Evolutionary conservation across 1,140 invertebrate species (phyloP).

Genomic region (Paraescarpia echinospica): DNA sequence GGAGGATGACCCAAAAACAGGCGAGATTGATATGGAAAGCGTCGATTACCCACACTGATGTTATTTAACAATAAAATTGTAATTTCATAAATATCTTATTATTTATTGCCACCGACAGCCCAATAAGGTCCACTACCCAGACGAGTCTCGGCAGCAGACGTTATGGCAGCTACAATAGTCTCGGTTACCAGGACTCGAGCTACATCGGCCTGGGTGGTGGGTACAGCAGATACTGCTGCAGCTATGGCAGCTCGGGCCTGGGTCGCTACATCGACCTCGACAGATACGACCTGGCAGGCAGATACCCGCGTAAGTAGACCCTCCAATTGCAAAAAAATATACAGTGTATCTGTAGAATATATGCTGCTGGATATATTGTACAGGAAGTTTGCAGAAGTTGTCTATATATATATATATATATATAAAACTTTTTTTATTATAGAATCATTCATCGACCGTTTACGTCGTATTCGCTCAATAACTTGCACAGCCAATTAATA

Average conservation of each 20-base stretch:
- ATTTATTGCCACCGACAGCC: background rate
- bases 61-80: background rate
- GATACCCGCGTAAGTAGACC: background rate
- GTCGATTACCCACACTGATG: no score
- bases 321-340: no score
- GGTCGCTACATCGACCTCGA: background rate
- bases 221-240: background rate
- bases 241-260: background rate
- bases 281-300: background rate
- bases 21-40: no score
- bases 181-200: background rate
- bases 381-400: no score
- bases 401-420: no score
- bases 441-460: no score
- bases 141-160: background rate
- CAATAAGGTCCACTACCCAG: background rate
- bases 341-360: no score
- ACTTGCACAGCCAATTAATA: no score
- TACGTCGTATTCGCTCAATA: no score
- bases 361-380: no score
- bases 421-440: no score
- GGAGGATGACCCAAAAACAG: no score
- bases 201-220: background rate
- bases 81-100: background rate
- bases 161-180: background rate